Conservation (phyloP, 1,140 invertebrate genomes). For the Bilobella aurantiaca region DNA sequence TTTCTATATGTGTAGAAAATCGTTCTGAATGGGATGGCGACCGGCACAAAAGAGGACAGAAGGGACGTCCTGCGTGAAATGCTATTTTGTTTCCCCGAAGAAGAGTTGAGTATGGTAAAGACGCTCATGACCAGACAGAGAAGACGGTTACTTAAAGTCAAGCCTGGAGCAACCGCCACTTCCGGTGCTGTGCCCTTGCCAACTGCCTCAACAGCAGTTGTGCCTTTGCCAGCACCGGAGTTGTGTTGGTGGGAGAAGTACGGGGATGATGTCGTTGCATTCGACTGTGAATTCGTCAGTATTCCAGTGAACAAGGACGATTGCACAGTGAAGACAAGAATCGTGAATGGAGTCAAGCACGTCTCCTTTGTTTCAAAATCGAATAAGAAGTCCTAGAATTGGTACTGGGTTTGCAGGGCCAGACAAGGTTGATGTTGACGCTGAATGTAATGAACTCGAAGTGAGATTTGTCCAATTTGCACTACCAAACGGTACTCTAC, state of each 20-base stretch:
- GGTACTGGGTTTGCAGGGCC: no score
- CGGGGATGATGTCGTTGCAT: background rate
- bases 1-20: background rate
- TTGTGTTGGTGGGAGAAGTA: background rate
- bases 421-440: no score
- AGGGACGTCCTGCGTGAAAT: background rate
- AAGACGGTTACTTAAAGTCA: background rate
- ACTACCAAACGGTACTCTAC: no score
- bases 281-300: background rate
- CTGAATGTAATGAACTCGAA: no score
- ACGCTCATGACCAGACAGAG: background rate
- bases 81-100: background rate
- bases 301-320: background rate
- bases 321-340: background rate
- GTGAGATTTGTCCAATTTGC: no score
- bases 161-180: background rate
- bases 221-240: background rate
- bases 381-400: no score
- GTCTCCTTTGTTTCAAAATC: background rate
- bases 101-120: background rate
- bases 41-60: background rate
- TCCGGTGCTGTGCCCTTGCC: background rate
- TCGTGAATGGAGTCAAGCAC: background rate
- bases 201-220: background rate
- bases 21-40: background rate